Base-by-base conservation (phyloP, 2,113 vertebrate genomes). In the Dryoscopus gambensis region DNA sequence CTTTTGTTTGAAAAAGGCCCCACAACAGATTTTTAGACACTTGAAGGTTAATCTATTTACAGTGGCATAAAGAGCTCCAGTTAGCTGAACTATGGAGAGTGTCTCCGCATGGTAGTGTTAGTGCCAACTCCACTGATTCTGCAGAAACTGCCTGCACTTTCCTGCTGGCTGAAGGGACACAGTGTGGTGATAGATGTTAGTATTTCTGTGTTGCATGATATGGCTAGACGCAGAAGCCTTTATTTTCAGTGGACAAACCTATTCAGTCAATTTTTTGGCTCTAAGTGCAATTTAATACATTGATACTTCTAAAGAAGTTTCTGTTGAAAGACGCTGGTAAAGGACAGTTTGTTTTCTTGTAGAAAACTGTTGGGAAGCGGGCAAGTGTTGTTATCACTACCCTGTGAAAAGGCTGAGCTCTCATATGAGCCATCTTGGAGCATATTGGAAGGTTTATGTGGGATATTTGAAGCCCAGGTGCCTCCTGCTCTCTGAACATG, bases 101-200 rank as follows among this genome's bases (percentile, higher is more conserved):
- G 67, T 77, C 28, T 87, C 35, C 3, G 1, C 31, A 23, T 0
- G 1, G 13, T 12, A 40, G 1, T 50, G 21, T 44, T 60, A n/a
- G 18, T 80, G 37, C 9, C 50, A 62, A n/a, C 30, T 65, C n/a
- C 28, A 33, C 22, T 2, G 5, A 15, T 74, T 74, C 55, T 62
- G 33, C 56, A 65, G 50, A 65, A 92, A 42, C 40, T 70, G 25
- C 50, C 23, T 81, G 37, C 23, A 11, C 12, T 70, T 84, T 55
- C 24, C 67, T 78, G 46, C 39, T 67, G 33, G 9, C 56, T 89
- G 60, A 81, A 68, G 35, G 27, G 15, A 13, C 22, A 7, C 24
- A 59, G 15, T 23, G 14, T 28, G 33, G 21, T 55, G 33, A 60
- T 23, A 84, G 33, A 71, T 77, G 52, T 68, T 52, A 70, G 22